Percentiles rank a stretch among this genome's conserved stretches.
Evolutionary conservation across 2,888 invertebrate species (phyloP).

Genomic region (Xylota segnis): DNA sequence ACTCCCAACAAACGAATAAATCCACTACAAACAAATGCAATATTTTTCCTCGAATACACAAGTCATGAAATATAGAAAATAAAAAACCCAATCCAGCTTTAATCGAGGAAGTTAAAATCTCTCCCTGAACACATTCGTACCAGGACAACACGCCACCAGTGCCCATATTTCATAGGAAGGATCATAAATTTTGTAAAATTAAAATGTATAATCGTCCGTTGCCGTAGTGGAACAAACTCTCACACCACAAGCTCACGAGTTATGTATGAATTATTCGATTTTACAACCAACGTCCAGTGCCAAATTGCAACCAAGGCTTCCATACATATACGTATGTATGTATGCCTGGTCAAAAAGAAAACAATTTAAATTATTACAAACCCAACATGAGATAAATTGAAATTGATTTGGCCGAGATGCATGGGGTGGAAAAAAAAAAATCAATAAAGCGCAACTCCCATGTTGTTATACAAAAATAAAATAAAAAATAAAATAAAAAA

Average conservation of each 20-base stretch:
- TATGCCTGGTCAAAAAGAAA: background rate
- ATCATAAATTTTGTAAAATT: background rate
- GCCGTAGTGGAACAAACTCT: background rate
- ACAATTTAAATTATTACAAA: constrained; percentile 2
- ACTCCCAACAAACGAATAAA: background rate
- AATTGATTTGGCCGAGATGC: background rate
- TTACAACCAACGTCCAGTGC: background rate
- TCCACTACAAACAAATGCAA: background rate
- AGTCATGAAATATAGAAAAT: background rate
- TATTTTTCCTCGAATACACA: background rate
- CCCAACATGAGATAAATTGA: background rate
- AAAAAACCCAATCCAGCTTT: background rate
- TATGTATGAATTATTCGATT: background rate
- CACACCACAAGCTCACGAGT: background rate
- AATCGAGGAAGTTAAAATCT: background rate
- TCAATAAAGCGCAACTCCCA: background rate
- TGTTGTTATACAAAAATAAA: background rate
- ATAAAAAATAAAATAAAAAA: background rate
- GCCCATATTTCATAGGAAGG: background rate
- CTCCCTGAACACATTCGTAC: background rate
- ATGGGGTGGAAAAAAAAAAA: background rate
- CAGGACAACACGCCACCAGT: background rate
- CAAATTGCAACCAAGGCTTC: no score
- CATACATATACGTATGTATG: no score
- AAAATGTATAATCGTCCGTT: background rate